Conservation (phyloP, 2,113 vertebrate species). For the Brevimyrus niger region DNA sequence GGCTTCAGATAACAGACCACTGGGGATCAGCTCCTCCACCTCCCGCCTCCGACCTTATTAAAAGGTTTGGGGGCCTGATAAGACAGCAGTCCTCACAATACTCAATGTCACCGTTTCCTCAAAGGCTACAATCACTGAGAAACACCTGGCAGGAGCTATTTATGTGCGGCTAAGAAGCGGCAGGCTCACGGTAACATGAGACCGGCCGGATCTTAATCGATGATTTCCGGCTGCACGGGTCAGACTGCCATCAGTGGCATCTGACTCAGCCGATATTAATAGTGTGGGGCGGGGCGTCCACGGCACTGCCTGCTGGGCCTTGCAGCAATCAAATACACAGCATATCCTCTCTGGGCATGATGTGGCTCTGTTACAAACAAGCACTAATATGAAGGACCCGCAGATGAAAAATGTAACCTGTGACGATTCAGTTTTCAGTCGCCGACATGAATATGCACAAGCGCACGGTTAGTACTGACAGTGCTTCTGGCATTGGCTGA, state of each 20-base stretch:
- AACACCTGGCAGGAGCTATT: background rate
- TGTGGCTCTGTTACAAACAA: background rate
- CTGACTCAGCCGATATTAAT: constrained; percentile 43
- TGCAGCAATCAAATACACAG: background rate
- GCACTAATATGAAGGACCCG: background rate
- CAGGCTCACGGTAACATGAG: background rate
- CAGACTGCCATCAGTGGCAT: constrained; percentile 8
- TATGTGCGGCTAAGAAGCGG: background rate
- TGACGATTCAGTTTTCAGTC: background rate
- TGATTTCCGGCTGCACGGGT: constrained; percentile 14
- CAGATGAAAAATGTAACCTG: background rate
- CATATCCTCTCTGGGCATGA: background rate
- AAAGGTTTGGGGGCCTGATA: background rate
- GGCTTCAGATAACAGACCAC: background rate
- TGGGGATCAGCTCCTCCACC: background rate
- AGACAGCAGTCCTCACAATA: background rate
- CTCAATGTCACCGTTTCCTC: background rate
- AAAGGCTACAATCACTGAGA: constrained; percentile 1
- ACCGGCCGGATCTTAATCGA: constrained; percentile 9
- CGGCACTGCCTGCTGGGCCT: constrained; percentile 14
- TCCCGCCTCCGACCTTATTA: background rate
- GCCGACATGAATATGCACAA: background rate
- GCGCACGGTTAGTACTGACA: background rate
- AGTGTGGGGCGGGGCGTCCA: constrained; percentile 25
- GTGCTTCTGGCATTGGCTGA: background rate